Conservation (phyloP, 2,797 vertebrate species). For the Lagodon rhomboides region DNA sequence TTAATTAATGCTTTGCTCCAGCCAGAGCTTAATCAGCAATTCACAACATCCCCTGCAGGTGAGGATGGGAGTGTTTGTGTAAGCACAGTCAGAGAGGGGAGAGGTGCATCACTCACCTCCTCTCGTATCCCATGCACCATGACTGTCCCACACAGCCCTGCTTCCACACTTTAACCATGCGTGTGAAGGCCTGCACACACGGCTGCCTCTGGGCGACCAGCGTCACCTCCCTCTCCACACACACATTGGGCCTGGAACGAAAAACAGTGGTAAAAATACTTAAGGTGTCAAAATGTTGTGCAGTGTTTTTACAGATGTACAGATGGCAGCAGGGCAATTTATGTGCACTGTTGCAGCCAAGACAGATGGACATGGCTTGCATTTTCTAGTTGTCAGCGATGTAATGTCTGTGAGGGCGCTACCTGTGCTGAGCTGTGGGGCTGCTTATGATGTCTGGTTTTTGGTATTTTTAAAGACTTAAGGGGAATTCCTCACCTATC, state of each 20-base stretch:
- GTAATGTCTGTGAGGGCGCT: slow-evolving; percentile 47
- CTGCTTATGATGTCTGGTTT: slow-evolving; percentile 41
- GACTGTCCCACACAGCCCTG: slow-evolving; percentile 87
- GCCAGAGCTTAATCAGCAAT: slow-evolving; percentile 44
- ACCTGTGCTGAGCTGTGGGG: slow-evolving; percentile 41
- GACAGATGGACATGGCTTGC: slow-evolving; percentile 30
- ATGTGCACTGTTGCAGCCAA: slow-evolving; percentile 30
- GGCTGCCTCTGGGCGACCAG: slow-evolving; percentile 91
- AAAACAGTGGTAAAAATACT: slow-evolving; percentile 60
- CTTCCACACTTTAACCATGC: slow-evolving; percentile 89
- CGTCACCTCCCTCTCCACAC: slow-evolving; percentile 86
- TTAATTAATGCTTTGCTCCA: slow-evolving; percentile 40
- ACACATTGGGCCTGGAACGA: slow-evolving; percentile 92
- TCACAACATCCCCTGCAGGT: slow-evolving; percentile 53
- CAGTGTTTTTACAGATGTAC: slow-evolving; percentile 53
- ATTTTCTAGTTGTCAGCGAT: slow-evolving; percentile 10
- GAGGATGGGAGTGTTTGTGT: slow-evolving; percentile 48
- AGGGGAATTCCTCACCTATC: slow-evolving; percentile 59
- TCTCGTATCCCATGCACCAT: slow-evolving; percentile 91
- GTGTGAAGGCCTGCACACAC: slow-evolving; percentile 88
- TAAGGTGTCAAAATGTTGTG: slow-evolving; percentile 56
- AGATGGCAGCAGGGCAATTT: slow-evolving; percentile 34
- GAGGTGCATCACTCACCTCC: slow-evolving; percentile 86
- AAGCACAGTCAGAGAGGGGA: slow-evolving; percentile 23
- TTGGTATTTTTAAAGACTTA: slow-evolving; percentile 57